Evolutionary conservation across 2,113 vertebrate genomes (phyloP).

Genomic region (Engystomops pustulosus): DNA sequence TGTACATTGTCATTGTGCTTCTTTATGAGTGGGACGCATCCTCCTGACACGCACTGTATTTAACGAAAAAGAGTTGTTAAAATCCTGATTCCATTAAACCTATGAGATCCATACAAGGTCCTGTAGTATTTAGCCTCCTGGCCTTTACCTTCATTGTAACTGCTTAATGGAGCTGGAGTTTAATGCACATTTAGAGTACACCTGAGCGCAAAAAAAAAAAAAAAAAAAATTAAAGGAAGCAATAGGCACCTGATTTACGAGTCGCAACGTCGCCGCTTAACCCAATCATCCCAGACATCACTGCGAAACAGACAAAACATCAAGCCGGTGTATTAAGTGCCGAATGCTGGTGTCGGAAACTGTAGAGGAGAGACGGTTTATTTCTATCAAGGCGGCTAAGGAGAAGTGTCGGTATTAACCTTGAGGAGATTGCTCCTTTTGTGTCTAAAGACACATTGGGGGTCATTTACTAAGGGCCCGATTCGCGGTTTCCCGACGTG

Average conservation of each 20-base stretch:
- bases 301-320: slow-evolving; percentile 67
- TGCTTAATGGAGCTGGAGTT: slow-evolving; percentile 88
- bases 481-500: too few relatives aligned
- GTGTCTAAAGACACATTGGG: not conserved
- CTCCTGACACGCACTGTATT: slow-evolving; percentile 98
- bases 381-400: not conserved
- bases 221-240: not conserved
- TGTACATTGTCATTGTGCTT: slow-evolving; percentile 98
- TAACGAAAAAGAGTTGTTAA: slow-evolving; percentile 97
- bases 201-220: slow-evolving; percentile 79
- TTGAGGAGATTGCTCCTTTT: slow-evolving; percentile 1
- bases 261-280: slow-evolving; percentile 80
- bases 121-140: slow-evolving; percentile 89
- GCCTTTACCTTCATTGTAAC: slow-evolving; percentile 91
- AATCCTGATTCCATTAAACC: slow-evolving; percentile 94
- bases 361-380: not conserved
- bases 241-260: slow-evolving; percentile 76
- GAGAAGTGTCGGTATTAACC: not conserved
- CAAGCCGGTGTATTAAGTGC: slow-evolving; percentile 63
- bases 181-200: slow-evolving; percentile 84
- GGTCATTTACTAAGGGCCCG: too few relatives aligned
- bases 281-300: slow-evolving; percentile 72
- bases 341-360: not conserved
- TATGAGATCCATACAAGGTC: slow-evolving; percentile 88
- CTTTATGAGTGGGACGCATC: slow-evolving; percentile 97